Percentiles rank a stretch among this genome's conserved stretches.
These are phyloP conservation scores for Habroteleia sp. DNA, from an alignment of 2,888 invertebrate species.

Conservation along the genomic window DNA sequence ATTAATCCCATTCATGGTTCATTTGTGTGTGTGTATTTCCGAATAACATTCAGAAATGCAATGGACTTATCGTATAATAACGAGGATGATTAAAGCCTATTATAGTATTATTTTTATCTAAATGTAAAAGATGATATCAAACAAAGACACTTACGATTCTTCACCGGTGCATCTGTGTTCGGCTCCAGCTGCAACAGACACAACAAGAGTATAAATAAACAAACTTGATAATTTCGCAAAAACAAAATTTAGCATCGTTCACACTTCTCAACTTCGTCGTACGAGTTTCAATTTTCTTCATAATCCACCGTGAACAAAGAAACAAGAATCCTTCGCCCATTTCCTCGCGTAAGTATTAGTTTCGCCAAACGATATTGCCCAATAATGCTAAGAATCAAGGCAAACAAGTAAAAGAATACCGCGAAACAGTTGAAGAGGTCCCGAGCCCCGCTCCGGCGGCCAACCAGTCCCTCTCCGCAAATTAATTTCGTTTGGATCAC, in stretches of 20 bases:
- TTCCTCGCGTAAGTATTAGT: neutral
- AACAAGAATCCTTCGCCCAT: neutral
- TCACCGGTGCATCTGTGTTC: constrained; percentile 14
- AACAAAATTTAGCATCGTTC: constrained; percentile 6
- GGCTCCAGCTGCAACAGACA: constrained; percentile 41
- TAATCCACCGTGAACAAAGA: constrained; percentile 10
- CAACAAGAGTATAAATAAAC: neutral
- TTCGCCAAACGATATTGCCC: constrained; percentile 8
- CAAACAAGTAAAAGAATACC: constrained; percentile 3
- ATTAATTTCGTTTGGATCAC: constrained; percentile 22
- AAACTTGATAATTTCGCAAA: neutral
- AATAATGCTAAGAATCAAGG: constrained; percentile 13
- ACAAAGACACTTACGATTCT: constrained; percentile 29
- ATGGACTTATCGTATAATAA: too few relatives aligned
- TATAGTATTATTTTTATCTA: too few relatives aligned
- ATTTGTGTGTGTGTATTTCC: too few relatives aligned
- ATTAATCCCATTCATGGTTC: too few relatives aligned
- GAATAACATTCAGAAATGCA: too few relatives aligned
- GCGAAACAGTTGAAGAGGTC: neutral
- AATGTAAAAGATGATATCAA: too few relatives aligned
- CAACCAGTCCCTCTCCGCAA: constrained; percentile 2
- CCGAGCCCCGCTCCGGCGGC: neutral
- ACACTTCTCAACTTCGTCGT: neutral
- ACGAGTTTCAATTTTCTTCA: constrained; percentile 17
- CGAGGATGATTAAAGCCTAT: too few relatives aligned